These are phyloP conservation scores for Xiphophorus maculatus DNA, from an alignment of 2,113 vertebrate species.

Conservation along the genomic window DNA sequence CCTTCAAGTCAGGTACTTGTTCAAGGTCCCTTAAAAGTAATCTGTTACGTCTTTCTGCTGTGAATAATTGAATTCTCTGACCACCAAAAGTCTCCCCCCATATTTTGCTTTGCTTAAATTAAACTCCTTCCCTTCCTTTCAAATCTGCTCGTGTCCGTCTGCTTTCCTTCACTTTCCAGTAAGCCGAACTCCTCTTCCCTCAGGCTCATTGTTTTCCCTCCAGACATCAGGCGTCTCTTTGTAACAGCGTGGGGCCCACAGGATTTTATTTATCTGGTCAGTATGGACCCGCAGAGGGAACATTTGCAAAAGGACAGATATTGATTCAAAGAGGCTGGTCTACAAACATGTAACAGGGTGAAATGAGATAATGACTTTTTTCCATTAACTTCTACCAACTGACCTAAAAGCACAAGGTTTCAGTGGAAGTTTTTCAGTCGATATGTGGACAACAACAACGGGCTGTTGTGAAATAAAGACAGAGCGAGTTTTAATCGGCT, in stretches of 20 bases:
- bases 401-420: conserved; percentile 15
- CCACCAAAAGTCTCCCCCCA: background rate
- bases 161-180: conserved; percentile 24
- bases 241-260: conserved; percentile 42
- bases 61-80: background rate
- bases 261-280: conserved; percentile 55
- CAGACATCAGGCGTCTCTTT: conserved; percentile 50
- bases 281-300: conserved; percentile 3
- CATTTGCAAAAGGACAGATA: conserved; percentile 44
- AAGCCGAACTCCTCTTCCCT: conserved; percentile 27
- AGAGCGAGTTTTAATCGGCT: background rate
- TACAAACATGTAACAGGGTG: conserved; percentile 29
- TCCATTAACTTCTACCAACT: conserved; percentile 30
- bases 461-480: conserved; percentile 13
- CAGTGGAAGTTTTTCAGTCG: conserved; percentile 17
- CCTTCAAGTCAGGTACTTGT: background rate
- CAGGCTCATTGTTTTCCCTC: conserved; percentile 8
- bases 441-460: conserved; percentile 17
- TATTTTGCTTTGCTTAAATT: conserved; percentile 12
- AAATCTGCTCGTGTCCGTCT: conserved; percentile 3
- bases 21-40: conserved; percentile 7
- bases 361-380: conserved; percentile 35
- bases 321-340: conserved; percentile 43
- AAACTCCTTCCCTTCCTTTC: background rate
- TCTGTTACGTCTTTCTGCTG: background rate